Evolutionary conservation across 92 coral and sea anemone genomes (phyloP), one percentile per base, ranked within the genome.

Genomic region (Hydrozoanthus gracilis): DNA sequence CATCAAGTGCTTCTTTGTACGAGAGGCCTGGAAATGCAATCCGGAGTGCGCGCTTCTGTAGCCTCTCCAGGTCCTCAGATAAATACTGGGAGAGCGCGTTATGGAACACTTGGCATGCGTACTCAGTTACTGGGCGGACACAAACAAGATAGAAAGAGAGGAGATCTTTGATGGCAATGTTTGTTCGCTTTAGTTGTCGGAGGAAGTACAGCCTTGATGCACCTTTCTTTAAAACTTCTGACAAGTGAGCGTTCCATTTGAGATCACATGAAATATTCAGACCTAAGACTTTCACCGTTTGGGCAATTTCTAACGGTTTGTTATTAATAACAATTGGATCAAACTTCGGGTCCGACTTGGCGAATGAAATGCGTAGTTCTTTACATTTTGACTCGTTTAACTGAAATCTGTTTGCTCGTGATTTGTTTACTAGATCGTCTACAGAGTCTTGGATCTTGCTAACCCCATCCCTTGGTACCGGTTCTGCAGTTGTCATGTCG

Each of bases 361-460:
- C 84, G 64, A 77, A 76, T 13, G 84, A 77, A 27, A 86, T 86
- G 55, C 89, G 76, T 39, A 86, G 44, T 62, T 76, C 90, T 70
- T 87, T 87, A 87, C 90, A 87, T 54, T 87, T 87, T 9, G 78
- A 44, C 3, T 78, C 86, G 14, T 78, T 87, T 52, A 87, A 48
- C 20, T 87, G 78, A 27, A 87, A 51, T 68, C 67, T 79, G 68
- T 79, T 79, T 68, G 61, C 79, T 35, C 51, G 9, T 64, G 86
- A 78, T 71, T 78, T 66, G 14, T 39, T 68, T 69, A 55, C 71
- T 45, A 87, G 44, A 14, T 78, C 35, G 35, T 27, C 35, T 27
- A 27, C 35, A 27, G 35, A 10, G 68, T 35, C 65, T 51, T 86
- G 89, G 20, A 86, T 86, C 77, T 62, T 77, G 49, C 85, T 77